phyloP scores from a whole-genome alignment of 2,113 vertebrate genomes.

The Elephas maximus region DNA sequence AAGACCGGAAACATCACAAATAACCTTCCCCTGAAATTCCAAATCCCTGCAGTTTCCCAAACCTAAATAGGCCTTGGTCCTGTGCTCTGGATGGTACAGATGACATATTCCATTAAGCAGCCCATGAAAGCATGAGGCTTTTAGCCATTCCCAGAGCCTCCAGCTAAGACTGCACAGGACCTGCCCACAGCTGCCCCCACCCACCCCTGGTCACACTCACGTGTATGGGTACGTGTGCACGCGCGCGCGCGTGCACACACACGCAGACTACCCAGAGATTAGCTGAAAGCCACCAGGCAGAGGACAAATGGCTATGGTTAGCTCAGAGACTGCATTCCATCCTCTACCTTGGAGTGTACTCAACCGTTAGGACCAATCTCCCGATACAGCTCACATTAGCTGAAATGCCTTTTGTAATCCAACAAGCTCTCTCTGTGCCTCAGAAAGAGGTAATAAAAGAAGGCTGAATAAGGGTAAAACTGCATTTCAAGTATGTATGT shows the following conservation, averaged over 20 bases:
- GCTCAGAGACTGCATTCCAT: background rate
- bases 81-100: background rate
- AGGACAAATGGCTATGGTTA: background rate
- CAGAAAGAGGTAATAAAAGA: background rate
- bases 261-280: no score
- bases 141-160: background rate
- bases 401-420: background rate
- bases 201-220: background rate
- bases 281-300: background rate
- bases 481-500: background rate
- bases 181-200: background rate
- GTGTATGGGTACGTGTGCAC: no score
- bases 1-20: background rate
- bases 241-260: background rate
- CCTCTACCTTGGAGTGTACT: fast-evolving
- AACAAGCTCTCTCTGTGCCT: background rate
- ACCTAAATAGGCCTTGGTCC: background rate
- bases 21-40: background rate
- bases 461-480: background rate
- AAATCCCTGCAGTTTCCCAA: background rate
- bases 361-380: background rate
- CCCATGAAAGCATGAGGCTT: background rate
- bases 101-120: background rate
- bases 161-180: background rate
- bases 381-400: background rate